These are phyloP conservation scores for Macquaria ambigua DNA, from an alignment of 2,113 vertebrate genomes.

Conservation along the genomic window DNA sequence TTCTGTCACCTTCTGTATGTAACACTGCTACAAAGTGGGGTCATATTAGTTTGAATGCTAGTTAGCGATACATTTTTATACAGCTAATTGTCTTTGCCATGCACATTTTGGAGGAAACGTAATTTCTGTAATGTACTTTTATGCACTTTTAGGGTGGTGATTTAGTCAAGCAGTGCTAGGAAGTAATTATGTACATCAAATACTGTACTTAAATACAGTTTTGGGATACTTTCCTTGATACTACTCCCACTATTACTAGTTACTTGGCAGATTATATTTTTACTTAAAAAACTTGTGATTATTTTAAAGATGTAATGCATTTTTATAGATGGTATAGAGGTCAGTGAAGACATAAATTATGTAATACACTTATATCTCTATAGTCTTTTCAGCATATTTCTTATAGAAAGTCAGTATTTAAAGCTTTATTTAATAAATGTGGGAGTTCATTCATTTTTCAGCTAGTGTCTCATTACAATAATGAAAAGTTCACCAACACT, in stretches of 20 bases:
- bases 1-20: neutral
- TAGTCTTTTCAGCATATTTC: neutral
- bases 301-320: neutral
- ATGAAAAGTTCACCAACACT: neutral
- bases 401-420: neutral
- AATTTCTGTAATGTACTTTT: too few relatives aligned
- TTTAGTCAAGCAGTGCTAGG: neutral
- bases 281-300: neutral
- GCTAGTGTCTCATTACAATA: neutral
- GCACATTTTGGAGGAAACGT: too few relatives aligned
- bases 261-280: neutral
- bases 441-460: neutral
- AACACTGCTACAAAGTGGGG: neutral
- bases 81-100: too few relatives aligned
- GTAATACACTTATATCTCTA: neutral
- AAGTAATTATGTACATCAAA: neutral
- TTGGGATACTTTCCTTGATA: neutral
- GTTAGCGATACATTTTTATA: too few relatives aligned
- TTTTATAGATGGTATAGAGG: neutral
- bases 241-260: neutral
- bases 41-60: too few relatives aligned
- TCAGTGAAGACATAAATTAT: neutral
- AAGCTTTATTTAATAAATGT: conserved; percentile 1
- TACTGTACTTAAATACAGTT: neutral
- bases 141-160: too few relatives aligned